These are phyloP conservation scores for Vollenhovia emeryi DNA, from an alignment of 1,140 invertebrate species.

Conservation along the genomic window DNA sequence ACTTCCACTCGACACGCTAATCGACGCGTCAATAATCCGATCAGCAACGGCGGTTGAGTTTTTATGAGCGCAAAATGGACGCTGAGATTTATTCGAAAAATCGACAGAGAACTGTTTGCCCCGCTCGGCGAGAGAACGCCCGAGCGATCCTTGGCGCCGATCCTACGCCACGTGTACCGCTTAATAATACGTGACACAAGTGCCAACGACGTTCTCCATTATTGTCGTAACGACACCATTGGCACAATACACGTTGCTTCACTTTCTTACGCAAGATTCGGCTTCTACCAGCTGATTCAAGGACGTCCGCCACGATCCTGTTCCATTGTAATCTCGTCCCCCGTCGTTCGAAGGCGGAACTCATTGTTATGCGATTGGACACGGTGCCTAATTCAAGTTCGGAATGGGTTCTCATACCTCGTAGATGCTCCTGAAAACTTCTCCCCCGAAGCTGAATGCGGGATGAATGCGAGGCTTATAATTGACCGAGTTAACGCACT, in stretches of 20 bases:
- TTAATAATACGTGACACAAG: constrained; percentile 44
- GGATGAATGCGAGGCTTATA: not conserved
- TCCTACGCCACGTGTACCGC: not conserved
- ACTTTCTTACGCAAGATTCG: constrained; percentile 69
- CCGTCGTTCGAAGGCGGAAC: constrained; percentile 12
- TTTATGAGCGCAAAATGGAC: not conserved
- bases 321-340: constrained; percentile 10
- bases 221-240: constrained; percentile 64
- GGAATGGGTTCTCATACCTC: not conserved
- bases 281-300: constrained; percentile 67
- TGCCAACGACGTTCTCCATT: constrained; percentile 3
- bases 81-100: not conserved
- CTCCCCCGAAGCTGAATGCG: not conserved
- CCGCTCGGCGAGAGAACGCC: not conserved
- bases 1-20: constrained; percentile 21
- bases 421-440: not conserved
- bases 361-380: not conserved
- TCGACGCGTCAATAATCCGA: not conserved
- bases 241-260: constrained; percentile 36
- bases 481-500: not conserved
- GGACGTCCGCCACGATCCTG: constrained; percentile 38
- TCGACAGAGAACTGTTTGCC: not conserved
- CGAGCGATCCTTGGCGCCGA: constrained; percentile 10
- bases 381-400: not conserved
- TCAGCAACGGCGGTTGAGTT: not conserved